A percentile compares a stretch with the other conserved stretches of the same genome.
Conservation (phyloP, 2,888 invertebrate species). For the Heliothis peltigera region DNA sequence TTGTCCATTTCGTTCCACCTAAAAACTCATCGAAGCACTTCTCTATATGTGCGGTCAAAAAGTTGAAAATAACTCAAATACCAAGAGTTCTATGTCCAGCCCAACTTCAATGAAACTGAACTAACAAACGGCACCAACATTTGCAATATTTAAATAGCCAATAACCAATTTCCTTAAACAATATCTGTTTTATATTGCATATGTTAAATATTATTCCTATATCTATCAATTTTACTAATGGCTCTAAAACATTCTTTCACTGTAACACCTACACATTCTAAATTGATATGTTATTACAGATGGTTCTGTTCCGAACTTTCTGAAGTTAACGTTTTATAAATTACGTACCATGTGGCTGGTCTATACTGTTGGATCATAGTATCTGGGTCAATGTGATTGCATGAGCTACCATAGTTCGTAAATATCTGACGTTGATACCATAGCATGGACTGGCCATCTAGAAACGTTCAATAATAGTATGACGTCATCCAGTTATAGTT, state of each 20-base stretch:
- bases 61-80: constrained; percentile 11
- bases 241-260: constrained; percentile 49
- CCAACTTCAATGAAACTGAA: constrained; percentile 18
- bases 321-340: constrained; percentile 49
- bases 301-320: constrained; percentile 55
- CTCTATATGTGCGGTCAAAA: constrained; percentile 9
- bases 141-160: constrained; percentile 35
- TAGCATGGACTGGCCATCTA: constrained; percentile 56
- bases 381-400: constrained; percentile 76
- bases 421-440: constrained; percentile 67
- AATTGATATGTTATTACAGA: constrained; percentile 61
- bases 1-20: background rate
- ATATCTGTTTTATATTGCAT: constrained; percentile 27
- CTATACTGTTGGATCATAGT: constrained; percentile 52
- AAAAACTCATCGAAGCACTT: too few species aligned
- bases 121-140: constrained; percentile 27
- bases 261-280: constrained; percentile 35
- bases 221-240: constrained; percentile 54
- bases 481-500: constrained; percentile 30
- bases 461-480: constrained; percentile 22
- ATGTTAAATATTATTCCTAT: constrained; percentile 42
- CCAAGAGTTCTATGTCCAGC: constrained; percentile 13
- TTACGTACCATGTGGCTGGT: constrained; percentile 57
- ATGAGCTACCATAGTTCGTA: constrained; percentile 67
- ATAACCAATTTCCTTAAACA: constrained; percentile 29